phyloP scores from a whole-genome alignment of 2,888 invertebrate genomes.

The Leucophora obtusa region DNA sequence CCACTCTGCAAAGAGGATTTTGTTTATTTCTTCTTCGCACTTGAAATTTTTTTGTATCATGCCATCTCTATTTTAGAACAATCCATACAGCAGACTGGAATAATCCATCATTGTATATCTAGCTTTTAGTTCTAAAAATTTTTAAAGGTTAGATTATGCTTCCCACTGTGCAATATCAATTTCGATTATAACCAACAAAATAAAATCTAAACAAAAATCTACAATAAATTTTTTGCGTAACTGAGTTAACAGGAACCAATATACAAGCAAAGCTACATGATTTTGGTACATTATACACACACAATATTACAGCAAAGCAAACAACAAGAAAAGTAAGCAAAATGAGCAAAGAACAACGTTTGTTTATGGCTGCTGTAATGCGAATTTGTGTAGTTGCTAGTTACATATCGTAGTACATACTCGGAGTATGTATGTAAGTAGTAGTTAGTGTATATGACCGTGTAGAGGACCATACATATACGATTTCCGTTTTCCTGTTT shows the following conservation, averaged over 20 bases:
- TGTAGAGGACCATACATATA: slow-evolving; percentile 68
- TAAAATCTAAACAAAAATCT: not conserved
- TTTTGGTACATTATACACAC: slow-evolving; percentile 22
- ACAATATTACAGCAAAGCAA: slow-evolving; percentile 27
- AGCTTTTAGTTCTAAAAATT: too few species aligned
- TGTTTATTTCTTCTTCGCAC: too few species aligned
- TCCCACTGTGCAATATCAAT: slow-evolving; percentile 5
- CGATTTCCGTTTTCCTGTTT: slow-evolving; percentile 76
- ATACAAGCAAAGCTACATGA: slow-evolving; percentile 34
- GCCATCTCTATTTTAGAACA: too few species aligned
- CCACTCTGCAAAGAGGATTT: too few species aligned
- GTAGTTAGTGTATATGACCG: slow-evolving; percentile 54
- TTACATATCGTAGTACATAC: not conserved
- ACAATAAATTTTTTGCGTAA: slow-evolving; percentile 15
- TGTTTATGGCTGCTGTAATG: slow-evolving; percentile 33
- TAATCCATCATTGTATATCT: too few species aligned
- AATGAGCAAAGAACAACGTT: slow-evolving; percentile 19
- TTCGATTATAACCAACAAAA: not conserved
- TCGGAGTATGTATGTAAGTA: not conserved
- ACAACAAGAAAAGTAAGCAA: slow-evolving; percentile 31
- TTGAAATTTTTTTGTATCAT: too few species aligned
- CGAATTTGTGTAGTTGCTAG: not conserved
- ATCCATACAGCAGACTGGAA: too few species aligned
- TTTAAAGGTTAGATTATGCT: too few species aligned
- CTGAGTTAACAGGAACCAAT: slow-evolving; percentile 32